Evolutionary conservation across 2,888 invertebrate genomes (phyloP), one percentile per base, ranked within the genome.

Genomic region (Euproctis similis): DNA sequence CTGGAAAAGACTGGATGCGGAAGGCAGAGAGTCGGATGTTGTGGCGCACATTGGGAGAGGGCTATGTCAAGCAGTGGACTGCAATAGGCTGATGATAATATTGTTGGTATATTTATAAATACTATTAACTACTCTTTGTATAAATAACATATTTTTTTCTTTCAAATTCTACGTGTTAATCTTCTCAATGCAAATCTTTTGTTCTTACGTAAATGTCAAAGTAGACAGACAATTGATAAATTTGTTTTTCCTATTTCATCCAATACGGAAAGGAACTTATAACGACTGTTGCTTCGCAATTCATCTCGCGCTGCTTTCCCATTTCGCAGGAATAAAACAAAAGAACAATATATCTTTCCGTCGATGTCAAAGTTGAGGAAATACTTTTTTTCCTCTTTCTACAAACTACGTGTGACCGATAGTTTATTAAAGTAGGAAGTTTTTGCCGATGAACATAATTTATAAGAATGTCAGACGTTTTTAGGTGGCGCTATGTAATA

Each of bases 351-450:
- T 45, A 51, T 50, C 49, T 44, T 35, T 33, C 42, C 34, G 36
- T 31, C 33, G 40, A 47, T 47, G 49, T 45, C 52, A 34, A 51
- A 49, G 36, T 50, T 45, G 36, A 28, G 31, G 20, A 38, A 34
- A 36, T 30, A 30, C 23, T 32, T 39, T 46, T 44, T 47, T 34
- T 31, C n/a, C 1, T 12, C 31, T 36, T n/a, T n/a, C n/a, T n/a
- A n/a, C n/a, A 36, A 51, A 44, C 36, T 39, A 37, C 20, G 28
- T 26, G 21, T 16, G 22, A 37, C 38, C 34, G 34, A 51, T 49
- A 49, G 49, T 51, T 47, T 49, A 49, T 44, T 39, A 51, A 51
- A 49, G 49, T 49, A 39, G 36, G 39, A 47, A 51, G 49, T 51
- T 47, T 39, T 9, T 23, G 28, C 24, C n/a, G 28, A 39, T 39